Evolutionary conservation across 2,797 vertebrate genomes (phyloP).

Genomic region (Mormyrops boulengeri): DNA sequence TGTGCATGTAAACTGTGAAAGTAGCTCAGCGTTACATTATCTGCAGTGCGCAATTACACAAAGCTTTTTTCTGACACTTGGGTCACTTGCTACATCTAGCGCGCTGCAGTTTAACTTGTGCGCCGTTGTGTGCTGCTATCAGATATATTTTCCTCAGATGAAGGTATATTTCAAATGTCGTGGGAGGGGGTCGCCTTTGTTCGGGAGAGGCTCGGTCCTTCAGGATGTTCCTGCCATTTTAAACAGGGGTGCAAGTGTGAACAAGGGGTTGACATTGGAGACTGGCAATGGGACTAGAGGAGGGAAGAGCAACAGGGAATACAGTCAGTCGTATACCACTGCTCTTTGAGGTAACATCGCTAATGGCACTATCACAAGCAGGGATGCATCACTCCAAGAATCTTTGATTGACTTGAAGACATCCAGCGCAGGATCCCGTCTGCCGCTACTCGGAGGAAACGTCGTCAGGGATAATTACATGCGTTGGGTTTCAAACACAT

Average conservation of each 20-base stretch:
- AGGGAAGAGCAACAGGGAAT: slow-evolving; percentile 43
- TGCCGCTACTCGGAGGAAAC: slow-evolving; percentile 1
- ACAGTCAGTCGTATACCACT: slow-evolving; percentile 46
- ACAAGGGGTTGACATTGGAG: slow-evolving; percentile 57
- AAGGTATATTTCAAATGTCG: slow-evolving; percentile 61
- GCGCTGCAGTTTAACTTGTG: slow-evolving; percentile 11
- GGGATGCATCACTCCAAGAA: slow-evolving; percentile 27
- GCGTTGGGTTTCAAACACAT: slow-evolving; percentile 8
- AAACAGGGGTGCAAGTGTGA: slow-evolving; percentile 60
- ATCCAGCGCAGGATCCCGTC: slow-evolving; percentile 11
- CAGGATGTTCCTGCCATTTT: slow-evolving; percentile 52
- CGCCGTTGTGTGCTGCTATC: slow-evolving; percentile 23
- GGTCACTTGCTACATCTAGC: neutral
- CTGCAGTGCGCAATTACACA: slow-evolving; percentile 12
- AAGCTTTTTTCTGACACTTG: neutral
- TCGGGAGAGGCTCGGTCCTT: slow-evolving; percentile 45
- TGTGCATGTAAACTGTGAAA: slow-evolving; percentile 7
- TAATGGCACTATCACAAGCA: slow-evolving; percentile 26
- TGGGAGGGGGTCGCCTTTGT: slow-evolving; percentile 50
- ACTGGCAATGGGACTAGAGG: slow-evolving; percentile 52
- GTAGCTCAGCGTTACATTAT: slow-evolving; percentile 13
- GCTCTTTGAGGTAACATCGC: slow-evolving; percentile 39
- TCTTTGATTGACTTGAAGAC: slow-evolving; percentile 24
- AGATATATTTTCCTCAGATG: slow-evolving; percentile 58
- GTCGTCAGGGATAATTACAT: slow-evolving; percentile 10